A percentile compares a stretch with the other conserved stretches of the same genome.
These are phyloP conservation scores for Brachypterus glaber DNA, from an alignment of 2,888 invertebrate species.

Conservation along the genomic window DNA sequence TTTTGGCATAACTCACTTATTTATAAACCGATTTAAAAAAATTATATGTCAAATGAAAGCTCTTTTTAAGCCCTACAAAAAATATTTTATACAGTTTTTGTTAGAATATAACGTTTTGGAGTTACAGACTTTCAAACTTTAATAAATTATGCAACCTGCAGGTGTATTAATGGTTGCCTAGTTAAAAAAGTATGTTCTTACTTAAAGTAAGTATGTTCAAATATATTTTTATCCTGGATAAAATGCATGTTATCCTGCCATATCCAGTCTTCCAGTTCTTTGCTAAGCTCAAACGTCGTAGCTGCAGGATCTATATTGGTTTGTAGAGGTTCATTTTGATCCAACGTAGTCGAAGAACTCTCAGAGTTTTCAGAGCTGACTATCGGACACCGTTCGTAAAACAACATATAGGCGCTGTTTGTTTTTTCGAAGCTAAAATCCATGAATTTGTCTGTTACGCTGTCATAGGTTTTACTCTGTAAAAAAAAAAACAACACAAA, in stretches of 20 bases:
- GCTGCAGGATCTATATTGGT: slow-evolving; percentile 14
- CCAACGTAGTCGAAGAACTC: slow-evolving; percentile 32
- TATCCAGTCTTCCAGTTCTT: slow-evolving; percentile 88
- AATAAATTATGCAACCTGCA: no score
- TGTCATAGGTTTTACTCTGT: slow-evolving; percentile 92
- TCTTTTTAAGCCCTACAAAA: no score
- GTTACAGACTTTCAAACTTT: no score
- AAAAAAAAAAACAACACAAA: slow-evolving; percentile 28
- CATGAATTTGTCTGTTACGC: slow-evolving; percentile 93
- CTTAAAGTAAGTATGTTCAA: slow-evolving; percentile 93
- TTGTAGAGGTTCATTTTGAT: slow-evolving; percentile 24
- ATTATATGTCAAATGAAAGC: no score
- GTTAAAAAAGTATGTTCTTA: no score
- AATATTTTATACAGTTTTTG: no score
- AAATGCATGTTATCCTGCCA: slow-evolving; percentile 97
- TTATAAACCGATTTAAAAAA: no score
- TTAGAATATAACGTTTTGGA: no score
- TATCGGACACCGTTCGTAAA: slow-evolving; percentile 72
- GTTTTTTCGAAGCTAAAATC: slow-evolving; percentile 97
- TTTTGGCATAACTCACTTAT: no score
- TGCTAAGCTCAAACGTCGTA: slow-evolving; percentile 52
- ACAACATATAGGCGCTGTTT: slow-evolving; percentile 94
- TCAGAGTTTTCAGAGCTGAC: slow-evolving; percentile 35
- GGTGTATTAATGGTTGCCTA: no score
- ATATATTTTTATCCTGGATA: slow-evolving; percentile 88